These are phyloP conservation scores for Euwallacea fornicatus DNA, from an alignment of 1,140 invertebrate species.

Conservation along the genomic window DNA sequence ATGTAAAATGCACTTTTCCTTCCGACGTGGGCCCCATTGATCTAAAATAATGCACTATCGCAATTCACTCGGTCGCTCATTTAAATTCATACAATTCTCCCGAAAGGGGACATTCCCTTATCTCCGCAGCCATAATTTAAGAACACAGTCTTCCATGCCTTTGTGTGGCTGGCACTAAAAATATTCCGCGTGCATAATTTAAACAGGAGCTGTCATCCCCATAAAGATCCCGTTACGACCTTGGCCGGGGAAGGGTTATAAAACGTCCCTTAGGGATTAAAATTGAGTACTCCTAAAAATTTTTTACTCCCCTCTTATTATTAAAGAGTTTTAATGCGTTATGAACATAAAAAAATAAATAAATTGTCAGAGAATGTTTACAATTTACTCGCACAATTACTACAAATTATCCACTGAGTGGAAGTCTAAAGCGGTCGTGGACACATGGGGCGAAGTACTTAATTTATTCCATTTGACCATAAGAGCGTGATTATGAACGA, in stretches of 20 bases:
- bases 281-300: too few relatives aligned
- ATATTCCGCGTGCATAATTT: constrained; percentile 19
- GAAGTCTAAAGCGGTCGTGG: too few relatives aligned
- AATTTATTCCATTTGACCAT: too few relatives aligned
- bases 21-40: neutral
- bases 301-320: too few relatives aligned
- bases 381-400: too few relatives aligned
- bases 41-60: neutral
- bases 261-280: constrained; percentile 16
- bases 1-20: neutral
- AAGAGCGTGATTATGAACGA: too few relatives aligned
- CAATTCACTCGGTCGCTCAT: neutral
- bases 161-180: constrained; percentile 20
- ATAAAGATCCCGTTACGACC: constrained; percentile 18
- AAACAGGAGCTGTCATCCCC: constrained; percentile 9
- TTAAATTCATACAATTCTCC: constrained; percentile 4
- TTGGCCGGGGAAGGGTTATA: constrained; percentile 14
- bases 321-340: too few relatives aligned
- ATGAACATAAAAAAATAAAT: too few relatives aligned
- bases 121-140: constrained; percentile 4
- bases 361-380: too few relatives aligned
- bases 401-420: too few relatives aligned
- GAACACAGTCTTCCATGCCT: constrained; percentile 2
- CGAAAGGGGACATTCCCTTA: constrained; percentile 6
- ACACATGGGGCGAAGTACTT: too few relatives aligned